Evolutionary conservation across 2,888 invertebrate genomes (phyloP), one percentile per base, ranked within the genome.

Genomic region (Clepsis dumicolana): DNA sequence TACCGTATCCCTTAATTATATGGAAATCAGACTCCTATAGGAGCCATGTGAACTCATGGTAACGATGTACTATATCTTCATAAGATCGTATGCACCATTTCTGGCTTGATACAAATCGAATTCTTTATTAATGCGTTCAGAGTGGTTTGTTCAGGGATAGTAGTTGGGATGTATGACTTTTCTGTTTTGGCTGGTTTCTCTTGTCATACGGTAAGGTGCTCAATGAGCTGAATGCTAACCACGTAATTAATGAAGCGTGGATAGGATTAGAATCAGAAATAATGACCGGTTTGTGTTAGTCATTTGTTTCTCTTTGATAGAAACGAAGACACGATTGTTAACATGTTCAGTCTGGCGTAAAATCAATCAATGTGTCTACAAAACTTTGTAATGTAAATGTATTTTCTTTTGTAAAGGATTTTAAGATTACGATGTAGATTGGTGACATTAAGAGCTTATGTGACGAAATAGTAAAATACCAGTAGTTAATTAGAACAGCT

Each of bases 171-270:
- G n/a, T n/a, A 4, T 4, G 38, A n/a, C n/a, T 14, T 38, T n/a
- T 16, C 5, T 18, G 44, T 44, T 4, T 18, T 5, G 18, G n/a
- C 5, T 1, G 16, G 2, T 48, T 18, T 4, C 12, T 48, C 21
- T 18, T 4, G 3, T 48, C 21, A 48, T 48, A 44, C 41, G 44
- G 18, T 48, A 48, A 29, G 18, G 27, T 18, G 7, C 44, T 44
- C 48, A 60, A 60, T 60, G 60, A 60, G 25, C 44, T 60, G 44
- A 60, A 44, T 7, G 18, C 18, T 60, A 25, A 60, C 25, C 41
- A 60, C 12, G 29, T 44, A 12, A 60, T 60, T 60, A 60, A 60
- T 48, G 60, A 24, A 16, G 27, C 27, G 18, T 29, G 59, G 5
- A 8, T 1, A 3, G 57, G 44, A 25, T 48, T 48, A 44, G 18